Conservation (phyloP, 2,113 vertebrate species). For the Pristiophorus japonicus region DNA sequence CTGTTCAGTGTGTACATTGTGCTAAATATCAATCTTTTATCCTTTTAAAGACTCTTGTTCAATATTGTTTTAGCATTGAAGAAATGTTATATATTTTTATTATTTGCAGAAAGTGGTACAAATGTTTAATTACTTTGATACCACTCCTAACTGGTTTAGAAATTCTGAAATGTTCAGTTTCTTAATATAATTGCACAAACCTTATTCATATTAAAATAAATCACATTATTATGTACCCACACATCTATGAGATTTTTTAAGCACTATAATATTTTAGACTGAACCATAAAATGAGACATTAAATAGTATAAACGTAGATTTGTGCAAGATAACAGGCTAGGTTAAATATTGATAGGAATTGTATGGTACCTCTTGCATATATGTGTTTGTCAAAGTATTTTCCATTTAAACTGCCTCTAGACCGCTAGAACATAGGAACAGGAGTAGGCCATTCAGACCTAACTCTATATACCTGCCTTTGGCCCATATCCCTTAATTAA, state of each 20-base stretch:
- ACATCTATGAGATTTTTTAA: background rate
- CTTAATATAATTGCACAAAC: no score
- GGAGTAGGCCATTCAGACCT: no score
- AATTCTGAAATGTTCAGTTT: no score
- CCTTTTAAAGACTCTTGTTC: background rate
- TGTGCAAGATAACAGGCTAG: no score
- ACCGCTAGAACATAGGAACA: background rate
- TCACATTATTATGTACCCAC: background rate
- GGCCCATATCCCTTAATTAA: no score
- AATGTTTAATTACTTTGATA: no score
- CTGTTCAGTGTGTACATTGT: background rate
- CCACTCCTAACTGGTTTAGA: no score
- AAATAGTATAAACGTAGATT: background rate
- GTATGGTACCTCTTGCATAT: background rate
- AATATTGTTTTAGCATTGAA: background rate
- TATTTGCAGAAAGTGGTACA: no score
- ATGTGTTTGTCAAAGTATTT: background rate
- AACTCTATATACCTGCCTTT: no score
- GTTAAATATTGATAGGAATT: background rate
- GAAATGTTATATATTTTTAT: no score
- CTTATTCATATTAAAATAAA: no score
- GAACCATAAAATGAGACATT: background rate
- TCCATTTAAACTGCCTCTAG: background rate
- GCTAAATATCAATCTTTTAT: background rate
- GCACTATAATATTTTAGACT: background rate